phyloP scores from a whole-genome alignment of 2,113 vertebrate genomes.

The Zeus faber region DNA sequence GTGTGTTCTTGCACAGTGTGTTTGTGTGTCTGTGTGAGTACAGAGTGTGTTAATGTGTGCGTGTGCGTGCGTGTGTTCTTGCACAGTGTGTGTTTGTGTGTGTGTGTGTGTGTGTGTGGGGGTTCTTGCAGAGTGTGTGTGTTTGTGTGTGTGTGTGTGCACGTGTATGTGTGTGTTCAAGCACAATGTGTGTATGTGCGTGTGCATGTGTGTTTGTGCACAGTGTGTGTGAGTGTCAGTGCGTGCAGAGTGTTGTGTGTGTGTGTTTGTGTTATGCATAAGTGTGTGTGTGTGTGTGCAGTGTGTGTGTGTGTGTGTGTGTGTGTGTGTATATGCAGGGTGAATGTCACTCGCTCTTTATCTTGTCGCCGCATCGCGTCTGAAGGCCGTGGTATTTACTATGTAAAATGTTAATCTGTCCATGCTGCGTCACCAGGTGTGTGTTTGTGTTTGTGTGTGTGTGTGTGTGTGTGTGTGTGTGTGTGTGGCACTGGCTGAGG shows the following conservation, averaged over 20 bases:
- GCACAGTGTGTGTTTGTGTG: neutral
- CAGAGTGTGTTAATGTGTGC: no score
- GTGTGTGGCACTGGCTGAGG: no score
- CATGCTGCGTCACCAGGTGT: no score
- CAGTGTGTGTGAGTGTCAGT: neutral
- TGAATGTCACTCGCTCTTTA: neutral
- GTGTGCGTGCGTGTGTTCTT: neutral
- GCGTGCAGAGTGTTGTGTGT: neutral
- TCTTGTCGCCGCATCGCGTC: no score
- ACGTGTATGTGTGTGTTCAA: neutral
- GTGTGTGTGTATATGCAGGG: neutral
- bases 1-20: no score
- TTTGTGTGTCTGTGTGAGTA: no score
- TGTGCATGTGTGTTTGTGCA: neutral
- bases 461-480: no score
- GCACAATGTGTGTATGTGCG: neutral
- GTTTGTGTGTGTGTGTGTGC: no score
- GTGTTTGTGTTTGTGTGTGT: no score
- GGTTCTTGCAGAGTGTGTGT: neutral
- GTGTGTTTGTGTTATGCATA: neutral
- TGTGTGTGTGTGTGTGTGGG: neutral
- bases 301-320: neutral
- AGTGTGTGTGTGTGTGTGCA: no score
- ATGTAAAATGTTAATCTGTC: no score
- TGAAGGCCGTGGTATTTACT: no score